phyloP scores from a whole-genome alignment of 92 coral and sea anemone genomes.

The Palythoa heliodiscus region DNA sequence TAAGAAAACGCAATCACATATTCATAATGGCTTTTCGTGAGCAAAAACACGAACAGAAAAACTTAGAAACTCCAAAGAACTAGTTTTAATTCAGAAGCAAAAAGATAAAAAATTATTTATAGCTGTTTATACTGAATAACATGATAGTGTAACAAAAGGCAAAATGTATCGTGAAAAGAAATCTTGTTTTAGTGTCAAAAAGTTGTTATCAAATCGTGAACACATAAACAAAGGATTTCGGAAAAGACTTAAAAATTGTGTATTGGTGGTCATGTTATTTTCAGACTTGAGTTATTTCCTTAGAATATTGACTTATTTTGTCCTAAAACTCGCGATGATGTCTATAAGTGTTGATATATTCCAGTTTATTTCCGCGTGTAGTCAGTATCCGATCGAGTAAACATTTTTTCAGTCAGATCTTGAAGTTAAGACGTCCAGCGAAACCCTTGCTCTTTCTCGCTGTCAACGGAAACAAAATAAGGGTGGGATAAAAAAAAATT shows the following conservation, averaged over 20 bases:
- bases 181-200: too few relatives aligned
- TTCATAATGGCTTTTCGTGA: too few relatives aligned
- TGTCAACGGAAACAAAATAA: neutral
- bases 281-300: conserved; percentile 13
- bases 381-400: neutral
- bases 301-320: conserved; percentile 4
- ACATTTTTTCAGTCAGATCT: neutral
- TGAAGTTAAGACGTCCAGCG: neutral
- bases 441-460: neutral
- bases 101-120: too few relatives aligned
- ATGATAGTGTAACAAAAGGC: too few relatives aligned
- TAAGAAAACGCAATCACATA: too few relatives aligned
- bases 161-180: too few relatives aligned
- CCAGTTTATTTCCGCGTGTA: conserved; percentile 22
- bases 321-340: conserved; percentile 10
- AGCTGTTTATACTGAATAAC: too few relatives aligned
- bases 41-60: too few relatives aligned
- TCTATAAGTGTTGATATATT: neutral
- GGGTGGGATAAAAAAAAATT: neutral
- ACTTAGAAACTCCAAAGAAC: too few relatives aligned
- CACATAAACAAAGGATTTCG: conserved; percentile 13
- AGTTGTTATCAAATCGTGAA: neutral
- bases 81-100: too few relatives aligned
- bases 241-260: neutral
- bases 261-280: conserved; percentile 5